These are phyloP conservation scores for Phortica variegata DNA, from an alignment of 1,140 invertebrate species.

Conservation along the genomic window DNA sequence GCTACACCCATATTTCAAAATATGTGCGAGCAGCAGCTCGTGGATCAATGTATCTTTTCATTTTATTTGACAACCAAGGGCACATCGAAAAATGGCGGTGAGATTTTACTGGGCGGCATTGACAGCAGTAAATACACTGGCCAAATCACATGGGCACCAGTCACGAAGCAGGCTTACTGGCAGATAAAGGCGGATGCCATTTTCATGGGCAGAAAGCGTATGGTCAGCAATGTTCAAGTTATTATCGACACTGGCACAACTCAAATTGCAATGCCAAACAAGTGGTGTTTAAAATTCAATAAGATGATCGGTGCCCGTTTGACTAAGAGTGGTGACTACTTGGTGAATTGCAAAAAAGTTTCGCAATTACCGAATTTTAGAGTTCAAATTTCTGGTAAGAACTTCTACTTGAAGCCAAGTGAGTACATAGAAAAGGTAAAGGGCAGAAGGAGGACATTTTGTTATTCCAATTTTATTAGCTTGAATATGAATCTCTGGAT, in stretches of 20 bases:
- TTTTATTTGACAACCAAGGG: conserved; percentile 77
- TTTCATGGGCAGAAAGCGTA: background rate
- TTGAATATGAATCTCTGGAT: no score
- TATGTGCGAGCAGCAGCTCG: conserved; percentile 84
- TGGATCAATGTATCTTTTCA: conserved; percentile 80
- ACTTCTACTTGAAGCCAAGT: background rate
- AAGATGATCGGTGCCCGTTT: conserved; percentile 11
- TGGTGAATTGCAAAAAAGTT: no score
- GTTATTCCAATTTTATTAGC: no score
- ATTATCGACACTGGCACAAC: conserved; percentile 77
- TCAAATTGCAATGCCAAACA: conserved; percentile 67
- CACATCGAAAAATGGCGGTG: background rate
- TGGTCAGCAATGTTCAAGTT: conserved; percentile 61
- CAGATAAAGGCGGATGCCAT: conserved; percentile 16
- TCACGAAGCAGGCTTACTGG: conserved; percentile 21
- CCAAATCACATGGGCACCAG: conserved; percentile 11
- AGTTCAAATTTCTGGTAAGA: background rate
- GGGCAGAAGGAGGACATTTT: no score
- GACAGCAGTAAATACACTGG: conserved; percentile 1
- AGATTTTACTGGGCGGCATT: conserved; percentile 4
- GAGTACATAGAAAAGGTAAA: conserved; percentile 4
- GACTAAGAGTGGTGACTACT: no score
- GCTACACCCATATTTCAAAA: conserved; percentile 89
- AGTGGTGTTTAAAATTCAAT: conserved; percentile 54
- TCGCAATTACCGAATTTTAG: no score